Evolutionary conservation across 1,140 invertebrate species (phyloP).

Genomic region (Ceratosolen solmsi): DNA sequence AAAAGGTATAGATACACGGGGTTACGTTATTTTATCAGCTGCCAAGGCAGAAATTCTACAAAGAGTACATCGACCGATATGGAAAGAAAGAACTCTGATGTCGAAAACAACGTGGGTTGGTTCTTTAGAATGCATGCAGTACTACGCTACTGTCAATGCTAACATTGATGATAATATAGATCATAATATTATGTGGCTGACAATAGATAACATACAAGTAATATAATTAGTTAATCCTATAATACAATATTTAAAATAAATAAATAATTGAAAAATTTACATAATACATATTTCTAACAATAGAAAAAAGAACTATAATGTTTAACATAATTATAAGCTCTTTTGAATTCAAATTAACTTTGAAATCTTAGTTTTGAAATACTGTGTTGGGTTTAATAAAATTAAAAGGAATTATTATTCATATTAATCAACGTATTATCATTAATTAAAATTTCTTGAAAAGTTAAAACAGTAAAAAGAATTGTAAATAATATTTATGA

Average conservation of each 20-base stretch:
- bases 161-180: slow-evolving; percentile 84
- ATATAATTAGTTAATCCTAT: not conserved
- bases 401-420: no score
- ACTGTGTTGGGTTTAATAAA: no score
- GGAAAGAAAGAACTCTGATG: slow-evolving; percentile 90
- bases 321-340: no score
- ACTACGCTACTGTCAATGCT: slow-evolving; percentile 95
- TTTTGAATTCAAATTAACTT: no score
- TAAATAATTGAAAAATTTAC: not conserved
- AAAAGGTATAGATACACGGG: slow-evolving; percentile 95
- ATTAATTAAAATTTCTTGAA: no score
- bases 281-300: not conserved
- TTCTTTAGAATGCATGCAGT: slow-evolving; percentile 97
- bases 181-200: slow-evolving; percentile 97
- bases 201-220: slow-evolving; percentile 89
- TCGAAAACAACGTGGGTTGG: slow-evolving; percentile 97
- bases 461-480: no score
- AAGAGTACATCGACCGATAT: slow-evolving; percentile 91
- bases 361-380: no score
- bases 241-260: not conserved
- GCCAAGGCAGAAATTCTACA: slow-evolving; percentile 96
- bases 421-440: no score
- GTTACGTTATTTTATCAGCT: slow-evolving; percentile 96
- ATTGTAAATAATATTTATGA: not conserved
- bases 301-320: no score